A percentile compares a stretch with the other conserved stretches of the same genome.
Evolutionary conservation across 2,797 vertebrate genomes (phyloP).

Genomic region (Sparus aurata): DNA sequence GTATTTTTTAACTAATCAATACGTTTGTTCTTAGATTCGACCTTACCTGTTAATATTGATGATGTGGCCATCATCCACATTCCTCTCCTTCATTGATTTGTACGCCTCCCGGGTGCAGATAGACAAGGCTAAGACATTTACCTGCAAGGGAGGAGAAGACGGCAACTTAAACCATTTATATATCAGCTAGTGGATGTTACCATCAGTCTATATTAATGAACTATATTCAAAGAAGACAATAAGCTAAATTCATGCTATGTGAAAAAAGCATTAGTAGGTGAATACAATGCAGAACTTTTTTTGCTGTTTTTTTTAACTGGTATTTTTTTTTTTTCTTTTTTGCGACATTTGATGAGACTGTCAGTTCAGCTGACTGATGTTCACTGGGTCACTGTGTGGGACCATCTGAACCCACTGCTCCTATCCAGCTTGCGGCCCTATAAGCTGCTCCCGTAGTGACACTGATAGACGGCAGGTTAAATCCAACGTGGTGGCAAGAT

Average conservation of each 20-base stretch:
- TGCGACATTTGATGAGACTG: background rate
- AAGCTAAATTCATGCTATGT: no score
- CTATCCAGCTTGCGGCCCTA: constrained; percentile 50
- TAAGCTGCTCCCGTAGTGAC: constrained; percentile 62
- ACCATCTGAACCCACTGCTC: constrained; percentile 56
- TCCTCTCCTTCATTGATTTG: constrained; percentile 96
- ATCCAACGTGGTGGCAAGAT: constrained; percentile 53
- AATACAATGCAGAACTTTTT: background rate
- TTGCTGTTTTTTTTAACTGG: no score
- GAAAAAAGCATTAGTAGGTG: background rate
- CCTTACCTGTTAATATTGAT: constrained; percentile 98
- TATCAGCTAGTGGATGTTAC: background rate
- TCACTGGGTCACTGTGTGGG: constrained; percentile 46
- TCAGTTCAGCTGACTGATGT: constrained; percentile 21
- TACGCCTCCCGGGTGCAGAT: constrained; percentile 97
- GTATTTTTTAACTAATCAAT: constrained; percentile 4
- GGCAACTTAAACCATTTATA: background rate
- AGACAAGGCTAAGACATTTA: constrained; percentile 94
- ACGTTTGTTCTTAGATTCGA: constrained; percentile 17
- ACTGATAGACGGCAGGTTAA: constrained; percentile 68
- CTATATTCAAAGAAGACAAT: background rate
- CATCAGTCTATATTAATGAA: background rate
- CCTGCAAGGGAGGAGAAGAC: constrained; percentile 80
- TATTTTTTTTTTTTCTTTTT: no score
- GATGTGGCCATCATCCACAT: constrained; percentile 95